A percentile compares a stretch with the other conserved stretches of the same genome.
These are phyloP conservation scores for Automeris io DNA, from an alignment of 2,888 invertebrate genomes.

Conservation along the genomic window DNA sequence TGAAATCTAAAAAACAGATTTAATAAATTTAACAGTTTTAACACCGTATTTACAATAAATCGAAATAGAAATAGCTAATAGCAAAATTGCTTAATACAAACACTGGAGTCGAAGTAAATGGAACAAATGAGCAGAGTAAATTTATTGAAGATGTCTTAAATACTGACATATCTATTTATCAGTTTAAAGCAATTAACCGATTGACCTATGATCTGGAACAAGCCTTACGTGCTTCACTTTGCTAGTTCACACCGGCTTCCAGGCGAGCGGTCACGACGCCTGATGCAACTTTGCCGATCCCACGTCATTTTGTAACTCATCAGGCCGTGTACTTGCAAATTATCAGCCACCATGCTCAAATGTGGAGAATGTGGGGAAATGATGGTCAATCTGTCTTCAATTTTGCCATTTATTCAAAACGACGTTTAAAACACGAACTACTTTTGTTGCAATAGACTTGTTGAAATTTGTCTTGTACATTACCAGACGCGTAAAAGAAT, in stretches of 20 bases:
- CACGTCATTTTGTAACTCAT: constrained; percentile 42
- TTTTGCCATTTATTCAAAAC: too few relatives aligned
- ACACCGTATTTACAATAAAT: too few relatives aligned
- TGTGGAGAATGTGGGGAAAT: not conserved
- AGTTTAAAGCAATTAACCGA: constrained; percentile 13
- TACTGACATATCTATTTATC: constrained; percentile 7
- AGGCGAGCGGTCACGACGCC: constrained; percentile 30
- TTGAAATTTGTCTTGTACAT: too few relatives aligned
- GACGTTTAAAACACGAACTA: too few relatives aligned
- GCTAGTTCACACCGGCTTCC: constrained; percentile 12
- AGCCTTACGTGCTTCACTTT: constrained; percentile 16
- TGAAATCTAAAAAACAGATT: too few relatives aligned
- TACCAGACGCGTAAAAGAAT: too few relatives aligned
- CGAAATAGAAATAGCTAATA: too few relatives aligned
- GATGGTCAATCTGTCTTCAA: too few relatives aligned
- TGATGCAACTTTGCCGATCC: constrained; percentile 29
- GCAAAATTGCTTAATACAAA: not conserved
- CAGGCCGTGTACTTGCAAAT: constrained; percentile 4
- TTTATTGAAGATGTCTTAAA: constrained; percentile 4
- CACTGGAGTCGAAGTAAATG: not conserved
- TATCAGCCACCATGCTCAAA: not conserved
- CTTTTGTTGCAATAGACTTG: too few relatives aligned
- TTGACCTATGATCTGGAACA: constrained; percentile 14
- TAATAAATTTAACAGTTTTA: too few relatives aligned
- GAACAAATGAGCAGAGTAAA: constrained; percentile 3